Conservation (phyloP, 1,140 invertebrate genomes). For the Lordiphosa mommai region DNA sequence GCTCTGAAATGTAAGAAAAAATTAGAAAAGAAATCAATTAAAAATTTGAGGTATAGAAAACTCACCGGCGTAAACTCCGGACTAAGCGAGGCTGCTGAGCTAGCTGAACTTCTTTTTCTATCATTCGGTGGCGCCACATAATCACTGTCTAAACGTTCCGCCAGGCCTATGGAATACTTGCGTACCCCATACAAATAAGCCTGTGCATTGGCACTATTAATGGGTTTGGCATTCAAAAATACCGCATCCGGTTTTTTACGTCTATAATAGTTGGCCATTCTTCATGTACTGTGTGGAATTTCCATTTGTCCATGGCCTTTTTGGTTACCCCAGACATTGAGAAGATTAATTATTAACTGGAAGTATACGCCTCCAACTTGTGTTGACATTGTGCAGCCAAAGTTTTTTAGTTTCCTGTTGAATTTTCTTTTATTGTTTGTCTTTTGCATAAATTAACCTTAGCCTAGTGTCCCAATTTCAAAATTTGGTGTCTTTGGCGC, state of each 20-base stretch:
- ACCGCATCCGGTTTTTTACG: conserved; percentile 68
- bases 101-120: conserved; percentile 49
- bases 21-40: not conserved
- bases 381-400: conserved; percentile 38
- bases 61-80: conserved; percentile 63
- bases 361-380: conserved; percentile 41
- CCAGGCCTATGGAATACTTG: conserved; percentile 68
- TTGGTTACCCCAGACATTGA: conserved; percentile 32
- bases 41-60: not conserved
- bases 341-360: conserved; percentile 48
- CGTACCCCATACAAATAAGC: conserved; percentile 60
- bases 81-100: conserved; percentile 51
- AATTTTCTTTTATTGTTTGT: conserved; percentile 59
- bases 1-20: conserved; percentile 58
- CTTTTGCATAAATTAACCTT: conserved; percentile 71
- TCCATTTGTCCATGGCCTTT: conserved; percentile 32
- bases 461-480: conserved; percentile 61
- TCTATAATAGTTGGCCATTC: conserved; percentile 69
- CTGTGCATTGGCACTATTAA: conserved; percentile 61
- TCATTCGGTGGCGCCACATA: conserved; percentile 40
- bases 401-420: conserved; percentile 70
- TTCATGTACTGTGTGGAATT: conserved; percentile 40
- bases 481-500: conserved; percentile 54
- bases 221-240: conserved; percentile 71
- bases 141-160: conserved; percentile 61